These are phyloP conservation scores for Clarias batrachus DNA, from an alignment of 2,113 vertebrate species.

Conservation along the genomic window DNA sequence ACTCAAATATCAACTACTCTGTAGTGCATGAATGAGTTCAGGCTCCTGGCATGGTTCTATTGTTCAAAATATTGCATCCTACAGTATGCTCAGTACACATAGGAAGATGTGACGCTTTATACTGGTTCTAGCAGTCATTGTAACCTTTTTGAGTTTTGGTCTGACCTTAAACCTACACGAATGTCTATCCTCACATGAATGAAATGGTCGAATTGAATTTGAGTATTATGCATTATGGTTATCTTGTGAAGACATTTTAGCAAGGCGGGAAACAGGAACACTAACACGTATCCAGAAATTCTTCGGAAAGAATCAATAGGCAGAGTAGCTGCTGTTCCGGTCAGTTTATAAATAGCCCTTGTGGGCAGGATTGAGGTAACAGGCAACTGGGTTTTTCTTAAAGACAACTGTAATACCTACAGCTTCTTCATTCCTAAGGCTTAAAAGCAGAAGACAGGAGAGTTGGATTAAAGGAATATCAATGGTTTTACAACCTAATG, in stretches of 20 bases:
- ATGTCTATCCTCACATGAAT: background rate
- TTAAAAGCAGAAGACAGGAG: background rate
- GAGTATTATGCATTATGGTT: background rate
- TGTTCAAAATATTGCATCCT: too few relatives aligned
- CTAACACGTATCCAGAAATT: background rate
- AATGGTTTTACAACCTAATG: background rate
- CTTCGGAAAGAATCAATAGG: background rate
- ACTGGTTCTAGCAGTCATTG: background rate
- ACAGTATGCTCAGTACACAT: too few relatives aligned
- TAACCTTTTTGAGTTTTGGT: background rate
- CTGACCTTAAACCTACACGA: background rate
- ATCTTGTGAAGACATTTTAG: background rate
- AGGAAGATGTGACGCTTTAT: background rate
- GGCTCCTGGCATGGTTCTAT: too few relatives aligned
- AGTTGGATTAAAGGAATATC: background rate
- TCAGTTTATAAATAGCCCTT: constrained; percentile 17
- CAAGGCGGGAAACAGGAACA: background rate
- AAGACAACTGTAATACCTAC: background rate
- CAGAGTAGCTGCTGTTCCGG: background rate
- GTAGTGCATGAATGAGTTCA: too few relatives aligned
- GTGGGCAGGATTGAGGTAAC: background rate
- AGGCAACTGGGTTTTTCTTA: background rate
- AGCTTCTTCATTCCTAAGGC: background rate
- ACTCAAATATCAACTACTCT: too few relatives aligned
- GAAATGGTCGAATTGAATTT: background rate